Evolutionary conservation across 2,113 vertebrate species (phyloP).

Genomic region (Laticauda colubrina): DNA sequence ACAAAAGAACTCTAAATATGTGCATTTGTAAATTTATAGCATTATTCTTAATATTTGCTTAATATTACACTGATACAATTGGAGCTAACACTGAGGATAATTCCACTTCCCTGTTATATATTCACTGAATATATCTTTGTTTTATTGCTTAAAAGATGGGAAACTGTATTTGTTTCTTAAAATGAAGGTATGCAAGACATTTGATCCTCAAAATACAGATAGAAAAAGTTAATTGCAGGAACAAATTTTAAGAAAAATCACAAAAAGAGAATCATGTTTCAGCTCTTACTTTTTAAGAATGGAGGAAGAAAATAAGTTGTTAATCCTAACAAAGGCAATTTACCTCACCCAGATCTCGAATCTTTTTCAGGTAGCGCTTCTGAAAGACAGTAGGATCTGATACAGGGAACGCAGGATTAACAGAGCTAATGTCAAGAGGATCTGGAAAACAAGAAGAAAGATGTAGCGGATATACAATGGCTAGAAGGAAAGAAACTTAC

Average conservation of each 20-base stretch:
- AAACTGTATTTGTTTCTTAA: background rate
- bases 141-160: background rate
- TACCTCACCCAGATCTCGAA: constrained; percentile 85
- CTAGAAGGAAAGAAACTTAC: too few species aligned
- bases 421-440: constrained; percentile 70
- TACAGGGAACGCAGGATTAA: constrained; percentile 62
- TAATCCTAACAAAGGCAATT: background rate
- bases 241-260: background rate
- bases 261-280: background rate
- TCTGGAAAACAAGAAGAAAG: constrained; percentile 61
- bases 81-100: background rate
- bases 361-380: constrained; percentile 88
- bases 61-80: background rate
- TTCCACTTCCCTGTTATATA: background rate
- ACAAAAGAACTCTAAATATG: background rate
- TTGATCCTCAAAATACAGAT: background rate
- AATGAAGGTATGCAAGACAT: background rate
- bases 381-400: constrained; percentile 83
- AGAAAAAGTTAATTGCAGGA: background rate
- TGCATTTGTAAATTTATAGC: background rate
- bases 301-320: background rate
- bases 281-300: background rate
- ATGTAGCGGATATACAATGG: accelerated
- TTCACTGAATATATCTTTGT: background rate
- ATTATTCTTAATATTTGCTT: background rate